phyloP scores from a whole-genome alignment of 2,888 invertebrate species.

The Cheilosia vulpina region DNA sequence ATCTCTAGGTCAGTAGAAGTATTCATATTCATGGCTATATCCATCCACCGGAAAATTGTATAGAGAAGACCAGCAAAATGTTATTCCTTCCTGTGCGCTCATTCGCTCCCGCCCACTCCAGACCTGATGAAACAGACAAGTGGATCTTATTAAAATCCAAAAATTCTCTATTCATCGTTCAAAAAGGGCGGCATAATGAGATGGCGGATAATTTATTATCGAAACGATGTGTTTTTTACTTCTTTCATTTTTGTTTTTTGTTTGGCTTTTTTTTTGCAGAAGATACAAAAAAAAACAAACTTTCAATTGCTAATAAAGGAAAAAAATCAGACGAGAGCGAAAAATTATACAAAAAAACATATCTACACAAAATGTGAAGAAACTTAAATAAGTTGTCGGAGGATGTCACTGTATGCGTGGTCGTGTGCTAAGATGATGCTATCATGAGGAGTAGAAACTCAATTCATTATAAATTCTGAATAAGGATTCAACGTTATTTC shows the following conservation, averaged over 20 bases:
- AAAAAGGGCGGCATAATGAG: conserved; percentile 50
- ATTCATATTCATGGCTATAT: conserved; percentile 14
- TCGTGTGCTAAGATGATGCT: conserved; percentile 52
- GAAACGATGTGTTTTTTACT: conserved; percentile 53
- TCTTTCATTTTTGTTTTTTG: background rate
- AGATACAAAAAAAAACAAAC: conserved; percentile 15
- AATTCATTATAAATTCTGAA: conserved; percentile 75
- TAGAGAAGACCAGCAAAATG: conserved; percentile 26
- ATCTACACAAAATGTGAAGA: conserved; percentile 10
- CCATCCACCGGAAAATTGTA: conserved; percentile 50
- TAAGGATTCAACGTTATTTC: conserved; percentile 72
- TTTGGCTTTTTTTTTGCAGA: background rate
- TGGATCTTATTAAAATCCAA: conserved; percentile 61
- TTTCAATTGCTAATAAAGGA: conserved; percentile 37
- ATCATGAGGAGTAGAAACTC: conserved; percentile 61
- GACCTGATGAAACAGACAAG: conserved; percentile 55
- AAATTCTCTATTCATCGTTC: conserved; percentile 55
- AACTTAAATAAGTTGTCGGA: conserved; percentile 56
- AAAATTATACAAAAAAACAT: background rate
- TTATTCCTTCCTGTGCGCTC: conserved; percentile 11
- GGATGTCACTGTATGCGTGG: conserved; percentile 34
- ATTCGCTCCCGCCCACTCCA: background rate
- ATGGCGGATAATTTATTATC: conserved; percentile 68
- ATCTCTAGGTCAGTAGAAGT: conserved; percentile 38
- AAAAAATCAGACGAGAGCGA: conserved; percentile 9